Conservation (phyloP, 1,140 invertebrate genomes). For the Drosophila ohnishii region DNA sequence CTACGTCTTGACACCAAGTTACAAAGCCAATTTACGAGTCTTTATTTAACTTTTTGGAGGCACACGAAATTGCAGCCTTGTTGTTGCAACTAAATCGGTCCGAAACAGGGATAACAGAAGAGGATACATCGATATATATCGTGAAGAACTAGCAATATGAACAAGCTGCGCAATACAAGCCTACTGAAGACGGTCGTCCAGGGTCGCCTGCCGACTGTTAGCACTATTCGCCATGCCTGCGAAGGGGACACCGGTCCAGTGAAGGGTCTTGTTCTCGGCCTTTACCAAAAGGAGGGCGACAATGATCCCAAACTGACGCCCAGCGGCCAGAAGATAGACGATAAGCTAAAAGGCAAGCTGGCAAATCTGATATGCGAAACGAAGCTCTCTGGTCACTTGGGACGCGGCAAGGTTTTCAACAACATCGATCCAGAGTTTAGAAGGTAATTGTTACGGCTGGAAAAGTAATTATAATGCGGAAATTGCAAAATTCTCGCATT, state of each 20-base stretch:
- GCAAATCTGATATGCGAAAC: conserved; percentile 58
- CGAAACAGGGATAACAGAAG: neutral
- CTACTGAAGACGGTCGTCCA: conserved; percentile 1
- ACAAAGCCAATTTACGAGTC: neutral
- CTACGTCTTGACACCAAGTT: neutral
- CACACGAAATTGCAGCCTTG: conserved; percentile 5
- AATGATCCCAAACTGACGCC: conserved; percentile 59
- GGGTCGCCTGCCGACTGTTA: neutral
- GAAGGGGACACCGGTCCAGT: neutral
- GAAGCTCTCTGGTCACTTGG: conserved; percentile 81
- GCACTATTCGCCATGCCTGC: conserved; percentile 39
- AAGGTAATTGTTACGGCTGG: neutral
- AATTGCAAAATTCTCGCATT: too few species aligned
- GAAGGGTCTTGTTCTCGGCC: conserved; percentile 74
- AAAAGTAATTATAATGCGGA: too few species aligned
- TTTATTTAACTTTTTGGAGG: neutral
- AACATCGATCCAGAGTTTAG: conserved; percentile 85
- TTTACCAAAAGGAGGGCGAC: conserved; percentile 72
- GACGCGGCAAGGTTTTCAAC: conserved; percentile 85
- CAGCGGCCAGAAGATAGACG: conserved; percentile 62
- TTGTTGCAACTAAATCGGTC: conserved; percentile 12
- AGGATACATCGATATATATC: neutral
- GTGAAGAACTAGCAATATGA: conserved; percentile 9
- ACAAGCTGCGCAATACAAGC: conserved; percentile 1
- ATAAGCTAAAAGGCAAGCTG: conserved; percentile 64